These are phyloP conservation scores for Lycocerus yunnanus DNA, from an alignment of 2,888 invertebrate genomes.

Conservation along the genomic window DNA sequence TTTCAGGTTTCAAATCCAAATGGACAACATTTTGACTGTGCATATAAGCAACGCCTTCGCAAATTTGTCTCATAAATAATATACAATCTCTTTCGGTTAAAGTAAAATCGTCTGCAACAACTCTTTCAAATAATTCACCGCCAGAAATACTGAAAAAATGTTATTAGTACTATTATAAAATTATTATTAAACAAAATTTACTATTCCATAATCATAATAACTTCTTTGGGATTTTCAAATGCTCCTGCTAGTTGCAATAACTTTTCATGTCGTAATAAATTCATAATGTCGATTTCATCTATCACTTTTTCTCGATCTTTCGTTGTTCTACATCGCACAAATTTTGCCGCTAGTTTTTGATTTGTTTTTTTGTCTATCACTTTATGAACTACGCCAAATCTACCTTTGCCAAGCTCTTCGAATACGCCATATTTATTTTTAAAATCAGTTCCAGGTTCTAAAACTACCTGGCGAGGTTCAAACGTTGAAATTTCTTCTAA, in stretches of 20 bases:
- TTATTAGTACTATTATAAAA: neutral
- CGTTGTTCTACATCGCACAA: slow-evolving; percentile 73
- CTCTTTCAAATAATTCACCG: slow-evolving; percentile 91
- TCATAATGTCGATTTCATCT: slow-evolving; percentile 88
- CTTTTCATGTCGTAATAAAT: slow-evolving; percentile 79
- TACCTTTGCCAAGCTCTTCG: slow-evolving; percentile 77
- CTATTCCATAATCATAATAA: slow-evolving; percentile 91
- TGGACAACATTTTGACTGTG: slow-evolving; percentile 84
- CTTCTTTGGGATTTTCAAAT: slow-evolving; percentile 76
- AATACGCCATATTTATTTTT: slow-evolving; percentile 66
- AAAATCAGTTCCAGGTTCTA: slow-evolving; percentile 64
- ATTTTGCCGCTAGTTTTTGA: slow-evolving; percentile 80
- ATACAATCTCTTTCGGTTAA: slow-evolving; percentile 87
- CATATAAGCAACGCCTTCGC: slow-evolving; percentile 89
- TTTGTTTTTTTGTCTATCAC: slow-evolving; percentile 68
- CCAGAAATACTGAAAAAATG: slow-evolving; percentile 75
- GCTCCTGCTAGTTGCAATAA: slow-evolving; percentile 83
- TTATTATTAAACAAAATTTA: slow-evolving; percentile 60
- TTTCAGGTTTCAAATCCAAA: slow-evolving; percentile 93
- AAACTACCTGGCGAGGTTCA: slow-evolving; percentile 53
- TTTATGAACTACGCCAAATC: slow-evolving; percentile 73
- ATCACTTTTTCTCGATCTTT: slow-evolving; percentile 77
- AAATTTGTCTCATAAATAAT: slow-evolving; percentile 87
- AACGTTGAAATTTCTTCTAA: slow-evolving; percentile 47
- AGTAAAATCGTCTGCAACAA: slow-evolving; percentile 90